phyloP scores from a whole-genome alignment of 2,888 invertebrate species.

The Parnassius apollo region DNA sequence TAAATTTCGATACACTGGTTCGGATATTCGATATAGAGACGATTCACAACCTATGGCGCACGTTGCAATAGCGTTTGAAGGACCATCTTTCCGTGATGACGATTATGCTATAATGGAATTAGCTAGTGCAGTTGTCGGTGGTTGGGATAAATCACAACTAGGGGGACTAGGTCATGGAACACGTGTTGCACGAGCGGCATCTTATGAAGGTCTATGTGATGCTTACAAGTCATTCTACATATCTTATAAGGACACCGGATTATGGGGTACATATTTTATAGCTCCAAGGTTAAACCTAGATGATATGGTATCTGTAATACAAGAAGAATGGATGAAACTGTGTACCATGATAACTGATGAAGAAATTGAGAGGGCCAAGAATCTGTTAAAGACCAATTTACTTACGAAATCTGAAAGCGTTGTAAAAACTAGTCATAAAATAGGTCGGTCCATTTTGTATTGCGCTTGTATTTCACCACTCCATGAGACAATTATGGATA shows the following conservation, averaged over 20 bases:
- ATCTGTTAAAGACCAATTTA: constrained; percentile 93
- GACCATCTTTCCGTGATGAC: constrained; percentile 93
- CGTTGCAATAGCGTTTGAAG: constrained; percentile 94
- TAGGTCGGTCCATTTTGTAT: constrained; percentile 96
- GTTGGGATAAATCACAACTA: constrained; percentile 93
- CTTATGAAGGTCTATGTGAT: constrained; percentile 86
- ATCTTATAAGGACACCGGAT: constrained; percentile 97
- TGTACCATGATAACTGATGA: constrained; percentile 90
- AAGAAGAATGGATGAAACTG: constrained; percentile 91
- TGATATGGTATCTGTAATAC: constrained; percentile 86
- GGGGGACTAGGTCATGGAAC: constrained; percentile 91
- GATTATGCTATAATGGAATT: constrained; percentile 97
- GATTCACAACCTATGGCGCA: constrained; percentile 94
- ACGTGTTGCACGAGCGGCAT: constrained; percentile 86
- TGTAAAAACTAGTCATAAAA: constrained; percentile 95
- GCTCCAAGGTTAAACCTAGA: constrained; percentile 84
- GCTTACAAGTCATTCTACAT: constrained; percentile 97
- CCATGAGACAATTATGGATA: constrained; percentile 91
- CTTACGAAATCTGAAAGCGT: constrained; percentile 92
- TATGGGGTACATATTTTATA: constrained; percentile 96
- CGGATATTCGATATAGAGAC: constrained; percentile 92
- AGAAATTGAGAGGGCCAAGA: constrained; percentile 95
- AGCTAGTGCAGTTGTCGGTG: constrained; percentile 94
- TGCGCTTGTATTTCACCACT: constrained; percentile 93
- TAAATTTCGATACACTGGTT: constrained; percentile 91